Conservation (phyloP, 1,140 invertebrate genomes). For the Zophobas atratus region DNA sequence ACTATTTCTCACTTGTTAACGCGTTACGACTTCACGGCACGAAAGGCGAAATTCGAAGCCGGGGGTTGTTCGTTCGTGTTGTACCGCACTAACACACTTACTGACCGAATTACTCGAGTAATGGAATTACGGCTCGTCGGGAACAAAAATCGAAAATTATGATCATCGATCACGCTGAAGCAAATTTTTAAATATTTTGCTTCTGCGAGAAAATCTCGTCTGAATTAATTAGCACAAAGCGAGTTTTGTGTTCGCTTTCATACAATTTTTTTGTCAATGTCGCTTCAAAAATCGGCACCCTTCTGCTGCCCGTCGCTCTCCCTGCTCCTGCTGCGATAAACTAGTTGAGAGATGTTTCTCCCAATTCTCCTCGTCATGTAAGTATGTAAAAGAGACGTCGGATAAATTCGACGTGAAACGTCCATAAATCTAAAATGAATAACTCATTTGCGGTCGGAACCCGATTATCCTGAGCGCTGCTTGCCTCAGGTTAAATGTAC, state of each 20-base stretch:
- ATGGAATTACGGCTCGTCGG: slow-evolving; percentile 10
- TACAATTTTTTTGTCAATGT: neutral
- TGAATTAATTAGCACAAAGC: no score
- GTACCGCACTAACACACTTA: slow-evolving; percentile 34
- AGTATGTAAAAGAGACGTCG: slow-evolving; percentile 37
- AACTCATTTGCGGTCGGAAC: slow-evolving; percentile 62
- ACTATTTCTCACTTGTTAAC: slow-evolving; percentile 53
- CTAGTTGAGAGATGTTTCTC: slow-evolving; percentile 45
- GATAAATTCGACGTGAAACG: slow-evolving; percentile 57
- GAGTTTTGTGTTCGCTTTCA: no score
- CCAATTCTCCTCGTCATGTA: slow-evolving; percentile 21
- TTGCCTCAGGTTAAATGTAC: slow-evolving; percentile 60
- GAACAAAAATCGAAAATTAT: slow-evolving; percentile 9
- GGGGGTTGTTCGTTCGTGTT: slow-evolving; percentile 12
- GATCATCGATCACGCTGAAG: no score
- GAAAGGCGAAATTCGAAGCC: slow-evolving; percentile 21
- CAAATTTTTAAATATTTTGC: no score
- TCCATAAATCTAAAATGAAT: slow-evolving; percentile 65
- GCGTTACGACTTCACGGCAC: slow-evolving; percentile 33
- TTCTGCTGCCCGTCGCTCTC: neutral
- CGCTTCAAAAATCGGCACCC: neutral
- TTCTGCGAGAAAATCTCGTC: no score
- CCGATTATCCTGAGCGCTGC: slow-evolving; percentile 60
- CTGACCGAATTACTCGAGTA: slow-evolving; percentile 4
- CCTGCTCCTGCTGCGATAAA: slow-evolving; percentile 12